These are phyloP conservation scores for Musca vetustissima DNA, from an alignment of 1,140 invertebrate genomes.

Conservation along the genomic window DNA sequence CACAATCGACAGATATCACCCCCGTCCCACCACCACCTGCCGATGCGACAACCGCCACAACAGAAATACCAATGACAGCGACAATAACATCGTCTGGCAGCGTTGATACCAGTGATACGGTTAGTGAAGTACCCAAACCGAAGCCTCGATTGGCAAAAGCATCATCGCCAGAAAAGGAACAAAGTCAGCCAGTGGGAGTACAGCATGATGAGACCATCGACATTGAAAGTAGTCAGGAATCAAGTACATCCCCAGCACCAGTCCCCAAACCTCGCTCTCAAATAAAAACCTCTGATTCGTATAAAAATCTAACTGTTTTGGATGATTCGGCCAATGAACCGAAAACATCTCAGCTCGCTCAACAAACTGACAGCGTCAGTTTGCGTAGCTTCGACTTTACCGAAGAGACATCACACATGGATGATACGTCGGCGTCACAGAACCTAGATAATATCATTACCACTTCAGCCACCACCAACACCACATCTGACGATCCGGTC, in stretches of 20 bases:
- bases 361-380: conserved; percentile 50
- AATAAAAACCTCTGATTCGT: conserved; percentile 46
- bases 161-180: conserved; percentile 36
- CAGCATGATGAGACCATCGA: conserved; percentile 24
- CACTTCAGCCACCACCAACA: conserved; percentile 36
- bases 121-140: conserved; percentile 49
- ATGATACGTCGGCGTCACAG: conserved; percentile 50
- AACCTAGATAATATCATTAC: conserved; percentile 39
- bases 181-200: conserved; percentile 34
- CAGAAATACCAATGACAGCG: conserved; percentile 28
- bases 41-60: conserved; percentile 2
- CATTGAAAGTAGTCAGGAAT: background rate
- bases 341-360: conserved; percentile 22
- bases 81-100: conserved; percentile 19
- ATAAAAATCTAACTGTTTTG: conserved; percentile 45
- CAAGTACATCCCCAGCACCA: conserved; percentile 28
- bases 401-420: conserved; percentile 49
- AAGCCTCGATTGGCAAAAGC: conserved; percentile 49
- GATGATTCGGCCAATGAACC: background rate
- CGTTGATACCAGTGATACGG: conserved; percentile 35
- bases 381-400: conserved; percentile 50
- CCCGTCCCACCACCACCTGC: conserved; percentile 42
- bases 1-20: conserved; percentile 49
- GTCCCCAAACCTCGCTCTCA: conserved; percentile 50
- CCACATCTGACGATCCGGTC: conserved; percentile 44